These are phyloP conservation scores for Eulithis prunata DNA, from an alignment of 2,888 invertebrate species.

Conservation along the genomic window DNA sequence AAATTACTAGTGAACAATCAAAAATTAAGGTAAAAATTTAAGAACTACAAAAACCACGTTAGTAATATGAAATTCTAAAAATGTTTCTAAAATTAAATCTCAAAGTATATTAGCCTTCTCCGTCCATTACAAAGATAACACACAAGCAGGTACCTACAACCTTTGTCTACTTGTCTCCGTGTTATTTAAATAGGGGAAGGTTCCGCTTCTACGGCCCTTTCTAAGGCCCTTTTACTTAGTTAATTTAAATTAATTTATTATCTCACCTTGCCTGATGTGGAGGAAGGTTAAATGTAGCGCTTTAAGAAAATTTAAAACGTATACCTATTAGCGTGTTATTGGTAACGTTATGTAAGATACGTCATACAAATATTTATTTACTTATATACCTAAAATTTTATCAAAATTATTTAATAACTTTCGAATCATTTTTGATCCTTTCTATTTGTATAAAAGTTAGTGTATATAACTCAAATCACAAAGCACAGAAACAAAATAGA, in stretches of 20 bases:
- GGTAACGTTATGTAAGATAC: background rate
- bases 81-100: background rate
- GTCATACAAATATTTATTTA: background rate
- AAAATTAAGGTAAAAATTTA: too few relatives aligned
- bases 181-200: slow-evolving; percentile 71
- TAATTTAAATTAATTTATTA: slow-evolving; percentile 81
- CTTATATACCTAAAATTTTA: too few relatives aligned
- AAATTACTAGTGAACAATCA: too few relatives aligned
- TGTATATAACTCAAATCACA: slow-evolving; percentile 12
- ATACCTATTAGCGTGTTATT: slow-evolving; percentile 6
- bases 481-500: slow-evolving; percentile 30
- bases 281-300: slow-evolving; percentile 61
- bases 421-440: too few relatives aligned
- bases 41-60: too few relatives aligned
- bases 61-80: too few relatives aligned
- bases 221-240: slow-evolving; percentile 75
- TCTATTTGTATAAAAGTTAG: background rate
- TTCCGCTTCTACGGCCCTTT: slow-evolving; percentile 71
- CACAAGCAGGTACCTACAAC: slow-evolving; percentile 16
- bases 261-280: slow-evolving; percentile 57
- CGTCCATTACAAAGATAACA: slow-evolving; percentile 11
- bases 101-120: slow-evolving; percentile 1
- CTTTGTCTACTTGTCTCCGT: slow-evolving; percentile 67
- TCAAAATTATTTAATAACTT: too few relatives aligned
- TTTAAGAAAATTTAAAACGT: slow-evolving; percentile 46